Percentiles rank a stretch among this genome's conserved stretches.
Evolutionary conservation across 2,113 vertebrate species (phyloP).

Genomic region (Corythornis cristatus): DNA sequence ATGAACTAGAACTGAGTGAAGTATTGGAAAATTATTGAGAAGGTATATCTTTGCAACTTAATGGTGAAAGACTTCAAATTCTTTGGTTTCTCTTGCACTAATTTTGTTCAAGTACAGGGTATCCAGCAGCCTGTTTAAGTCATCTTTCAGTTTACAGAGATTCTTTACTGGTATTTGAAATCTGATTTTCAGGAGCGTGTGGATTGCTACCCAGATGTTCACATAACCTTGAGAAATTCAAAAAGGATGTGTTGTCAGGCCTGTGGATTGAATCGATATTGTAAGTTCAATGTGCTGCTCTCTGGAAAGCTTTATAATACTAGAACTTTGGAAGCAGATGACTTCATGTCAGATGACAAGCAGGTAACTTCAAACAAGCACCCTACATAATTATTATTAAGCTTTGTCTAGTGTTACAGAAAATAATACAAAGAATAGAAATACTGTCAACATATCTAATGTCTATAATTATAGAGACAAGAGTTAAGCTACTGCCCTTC

Average conservation of each 20-base stretch:
- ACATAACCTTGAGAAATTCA: neutral
- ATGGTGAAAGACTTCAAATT: neutral
- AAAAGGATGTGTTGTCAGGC: slow-evolving; percentile 73
- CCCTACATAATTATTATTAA: neutral
- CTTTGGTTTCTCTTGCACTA: neutral
- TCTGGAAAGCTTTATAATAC: slow-evolving; percentile 81
- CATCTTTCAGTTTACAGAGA: neutral
- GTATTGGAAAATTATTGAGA: neutral
- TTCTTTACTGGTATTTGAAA: neutral
- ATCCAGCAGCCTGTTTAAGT: neutral
- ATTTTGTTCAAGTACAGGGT: neutral
- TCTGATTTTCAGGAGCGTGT: slow-evolving; percentile 80
- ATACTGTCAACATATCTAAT: neutral
- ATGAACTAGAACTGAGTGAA: neutral
- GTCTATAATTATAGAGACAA: neutral
- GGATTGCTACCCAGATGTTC: slow-evolving; percentile 79
- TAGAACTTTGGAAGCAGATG: slow-evolving; percentile 78
- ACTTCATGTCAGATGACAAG: slow-evolving; percentile 84
- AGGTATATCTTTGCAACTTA: neutral
- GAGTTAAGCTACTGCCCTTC: neutral
- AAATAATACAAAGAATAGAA: neutral
- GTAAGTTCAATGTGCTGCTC: slow-evolving; percentile 73
- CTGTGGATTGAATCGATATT: slow-evolving; percentile 76
- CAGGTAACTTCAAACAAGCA: slow-evolving; percentile 75
- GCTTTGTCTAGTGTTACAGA: neutral